Base-by-base conservation (phyloP, 1,140 invertebrate species). In the Battus philenor region DNA sequence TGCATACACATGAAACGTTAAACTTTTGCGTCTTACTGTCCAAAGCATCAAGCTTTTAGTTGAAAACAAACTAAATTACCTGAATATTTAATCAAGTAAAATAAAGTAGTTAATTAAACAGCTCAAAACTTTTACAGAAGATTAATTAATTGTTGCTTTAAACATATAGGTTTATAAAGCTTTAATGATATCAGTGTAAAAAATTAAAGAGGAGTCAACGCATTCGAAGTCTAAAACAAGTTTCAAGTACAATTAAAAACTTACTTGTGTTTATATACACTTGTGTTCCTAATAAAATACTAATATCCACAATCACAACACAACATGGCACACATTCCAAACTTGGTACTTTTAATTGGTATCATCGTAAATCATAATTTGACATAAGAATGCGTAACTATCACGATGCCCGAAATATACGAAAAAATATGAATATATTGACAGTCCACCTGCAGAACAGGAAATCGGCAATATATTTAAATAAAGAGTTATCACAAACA, bases 301-400 rank as follows among this genome's bases (percentile, higher is more conserved):
- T n/a, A n/a, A 41, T 27, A 9, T 41, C 15, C 38, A 41, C 38
- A 41, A 27, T 29, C 26, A 41, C 36, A 39, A 39, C 33, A 36
- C 33, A 29, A 29, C 24, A 17, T 41, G 38, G 9, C 38, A 41
- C 38, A 41, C 38, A 41, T 27, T 17, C 20, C 24, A 41, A 41
- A 29, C 7, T 27, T 17, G 38, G 26, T 41, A 13, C 15, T 39
- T 39, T 8, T 39, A 27, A 18, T 22, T 12, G 10, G 34, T 24
- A 41, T 41, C 18, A 15, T 22, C 38, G 26, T n/a, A 41, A 17
- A 41, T 3, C 18, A 8, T 7, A 36, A 36, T 22, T 13, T 16
- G 15, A 13, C 12, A 15, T 41, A 41, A 29, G 24, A 20, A 26
- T 22, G 29, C n/a, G 11, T 11, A 17, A 41, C 13, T 29, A 27